Evolutionary conservation across 1,140 invertebrate genomes (phyloP).

Genomic region (Plutomurus gul): DNA sequence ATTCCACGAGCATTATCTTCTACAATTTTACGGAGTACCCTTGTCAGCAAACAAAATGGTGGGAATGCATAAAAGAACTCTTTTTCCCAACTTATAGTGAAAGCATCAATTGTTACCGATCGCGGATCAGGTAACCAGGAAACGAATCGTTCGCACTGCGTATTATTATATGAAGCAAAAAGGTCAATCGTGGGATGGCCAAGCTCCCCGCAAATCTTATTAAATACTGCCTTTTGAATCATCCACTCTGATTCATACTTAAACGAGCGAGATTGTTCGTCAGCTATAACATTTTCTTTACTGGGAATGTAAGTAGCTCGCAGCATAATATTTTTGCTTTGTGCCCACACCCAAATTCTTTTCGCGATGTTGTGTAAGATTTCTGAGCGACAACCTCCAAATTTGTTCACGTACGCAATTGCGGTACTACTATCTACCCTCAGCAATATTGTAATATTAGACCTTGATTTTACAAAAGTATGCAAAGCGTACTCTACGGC

Average conservation of each 20-base stretch:
- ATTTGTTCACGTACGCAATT: slow-evolving; percentile 36
- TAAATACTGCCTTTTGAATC: background rate
- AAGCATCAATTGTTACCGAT: background rate
- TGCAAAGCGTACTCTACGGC: slow-evolving; percentile 10
- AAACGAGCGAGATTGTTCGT: background rate
- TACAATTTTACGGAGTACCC: background rate
- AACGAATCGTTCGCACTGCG: background rate
- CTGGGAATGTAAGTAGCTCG: background rate
- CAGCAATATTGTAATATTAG: background rate
- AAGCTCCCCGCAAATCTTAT: background rate
- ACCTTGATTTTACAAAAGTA: background rate
- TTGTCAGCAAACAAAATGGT: background rate
- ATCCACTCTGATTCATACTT: background rate
- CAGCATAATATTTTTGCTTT: background rate
- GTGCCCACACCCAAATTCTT: slow-evolving; percentile 21
- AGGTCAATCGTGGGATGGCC: slow-evolving; percentile 4
- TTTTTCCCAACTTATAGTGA: background rate
- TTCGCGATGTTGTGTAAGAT: slow-evolving; percentile 2
- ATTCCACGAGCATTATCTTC: slow-evolving; percentile 23
- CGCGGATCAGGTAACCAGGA: slow-evolving; percentile 15
- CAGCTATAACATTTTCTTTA: background rate
- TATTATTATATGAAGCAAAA: background rate
- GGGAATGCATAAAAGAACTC: slow-evolving; percentile 31
- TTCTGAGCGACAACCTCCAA: slow-evolving; percentile 22
- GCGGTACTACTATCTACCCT: slow-evolving; percentile 27